Percentiles rank a stretch among this genome's conserved stretches.
phyloP scores from a whole-genome alignment of 2,797 vertebrate species.

The Argentina silus region DNA sequence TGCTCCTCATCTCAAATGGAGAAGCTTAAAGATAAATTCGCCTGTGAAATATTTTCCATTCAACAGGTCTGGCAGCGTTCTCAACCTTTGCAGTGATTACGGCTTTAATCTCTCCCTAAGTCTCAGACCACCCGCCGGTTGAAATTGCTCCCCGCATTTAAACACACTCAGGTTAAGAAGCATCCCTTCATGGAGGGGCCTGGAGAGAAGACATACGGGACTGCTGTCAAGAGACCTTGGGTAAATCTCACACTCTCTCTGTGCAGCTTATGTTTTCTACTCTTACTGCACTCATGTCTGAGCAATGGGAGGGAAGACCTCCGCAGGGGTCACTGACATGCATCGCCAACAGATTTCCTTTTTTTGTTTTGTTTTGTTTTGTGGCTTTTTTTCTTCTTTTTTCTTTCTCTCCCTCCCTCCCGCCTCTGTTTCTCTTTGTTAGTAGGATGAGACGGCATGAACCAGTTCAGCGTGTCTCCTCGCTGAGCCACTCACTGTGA shows the following conservation, averaged over 20 bases:
- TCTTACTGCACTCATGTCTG: too few species aligned
- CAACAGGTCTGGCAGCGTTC: constrained; percentile 14
- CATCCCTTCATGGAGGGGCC: constrained; percentile 9
- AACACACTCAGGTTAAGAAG: constrained; percentile 25
- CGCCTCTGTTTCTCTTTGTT: neutral
- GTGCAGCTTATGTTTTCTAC: too few species aligned
- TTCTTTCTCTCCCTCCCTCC: constrained; percentile 7
- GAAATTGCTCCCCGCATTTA: constrained; percentile 32
- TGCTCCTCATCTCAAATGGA: neutral
- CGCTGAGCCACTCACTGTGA: constrained; percentile 54
- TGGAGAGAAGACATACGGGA: constrained; percentile 3
- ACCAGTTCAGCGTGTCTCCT: constrained; percentile 50
- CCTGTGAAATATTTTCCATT: constrained; percentile 37
- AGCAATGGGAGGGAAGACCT: too few species aligned
- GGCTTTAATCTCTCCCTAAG: constrained; percentile 43
- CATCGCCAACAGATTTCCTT: neutral
- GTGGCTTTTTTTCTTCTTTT: constrained; percentile 16
- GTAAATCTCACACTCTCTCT: too few species aligned
- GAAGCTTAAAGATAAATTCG: constrained; percentile 37
- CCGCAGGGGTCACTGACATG: neutral
- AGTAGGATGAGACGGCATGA: constrained; percentile 21
- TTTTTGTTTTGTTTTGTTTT: constrained; percentile 1
- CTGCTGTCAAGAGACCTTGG: too few species aligned
- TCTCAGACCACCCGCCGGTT: constrained; percentile 25
- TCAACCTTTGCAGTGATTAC: constrained; percentile 34